These are phyloP conservation scores for Cryptoblepharus egeriae DNA, from an alignment of 2,797 vertebrate genomes.

Conservation along the genomic window DNA sequence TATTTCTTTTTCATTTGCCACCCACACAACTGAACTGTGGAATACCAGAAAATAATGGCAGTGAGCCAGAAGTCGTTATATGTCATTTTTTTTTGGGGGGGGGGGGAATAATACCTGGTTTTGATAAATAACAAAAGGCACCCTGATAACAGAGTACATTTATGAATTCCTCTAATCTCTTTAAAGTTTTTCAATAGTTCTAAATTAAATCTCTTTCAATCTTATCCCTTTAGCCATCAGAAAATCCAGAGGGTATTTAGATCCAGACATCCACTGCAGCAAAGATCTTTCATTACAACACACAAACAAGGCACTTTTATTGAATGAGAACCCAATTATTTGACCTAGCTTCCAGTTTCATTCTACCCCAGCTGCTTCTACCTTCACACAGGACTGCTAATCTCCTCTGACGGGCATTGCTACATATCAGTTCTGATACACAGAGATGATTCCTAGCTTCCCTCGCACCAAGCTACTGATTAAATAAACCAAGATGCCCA, in stretches of 20 bases:
- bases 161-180: slow-evolving; percentile 75
- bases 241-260: slow-evolving; percentile 81
- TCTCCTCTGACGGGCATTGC: slow-evolving; percentile 87
- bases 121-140: slow-evolving; percentile 65
- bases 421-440: slow-evolving; percentile 78
- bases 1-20: slow-evolving; percentile 17
- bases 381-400: slow-evolving; percentile 87
- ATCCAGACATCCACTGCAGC: slow-evolving; percentile 76
- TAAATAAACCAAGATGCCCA: slow-evolving; percentile 91
- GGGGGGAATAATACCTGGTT: slow-evolving; percentile 9
- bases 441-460: slow-evolving; percentile 80
- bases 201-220: slow-evolving; percentile 80
- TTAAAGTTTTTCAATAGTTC: slow-evolving; percentile 77
- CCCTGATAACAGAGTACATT: slow-evolving; percentile 58
- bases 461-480: slow-evolving; percentile 85
- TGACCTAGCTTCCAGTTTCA: slow-evolving; percentile 88
- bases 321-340: slow-evolving; percentile 97
- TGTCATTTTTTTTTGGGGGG: not conserved
- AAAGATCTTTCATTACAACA: slow-evolving; percentile 80
- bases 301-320: slow-evolving; percentile 85
- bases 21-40: slow-evolving; percentile 10
- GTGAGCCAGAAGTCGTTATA: not conserved
- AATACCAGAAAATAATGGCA: slow-evolving; percentile 32
- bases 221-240: slow-evolving; percentile 78
- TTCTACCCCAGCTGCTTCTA: slow-evolving; percentile 80